Evolutionary conservation across 2,888 invertebrate species (phyloP).

Genomic region (Hirtodrosophila trivittata): DNA sequence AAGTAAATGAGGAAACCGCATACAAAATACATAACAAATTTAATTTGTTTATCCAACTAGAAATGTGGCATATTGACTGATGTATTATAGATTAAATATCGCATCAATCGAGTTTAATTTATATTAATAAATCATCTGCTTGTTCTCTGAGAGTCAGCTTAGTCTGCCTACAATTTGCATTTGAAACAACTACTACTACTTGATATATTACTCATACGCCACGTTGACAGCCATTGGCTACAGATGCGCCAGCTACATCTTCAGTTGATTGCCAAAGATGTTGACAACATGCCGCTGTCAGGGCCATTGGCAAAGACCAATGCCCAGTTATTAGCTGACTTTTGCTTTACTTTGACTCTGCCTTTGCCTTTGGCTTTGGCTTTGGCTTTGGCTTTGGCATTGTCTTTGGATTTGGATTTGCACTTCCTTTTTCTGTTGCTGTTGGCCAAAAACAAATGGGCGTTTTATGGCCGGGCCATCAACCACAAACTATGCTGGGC

Average conservation of each 20-base stretch:
- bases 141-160: not conserved
- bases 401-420: constrained; percentile 5
- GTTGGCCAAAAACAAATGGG: constrained; percentile 64
- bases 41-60: not conserved
- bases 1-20: not conserved
- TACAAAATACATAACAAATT: too few species aligned
- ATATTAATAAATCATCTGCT: not conserved
- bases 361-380: constrained; percentile 11
- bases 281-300: constrained; percentile 47
- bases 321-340: constrained; percentile 69
- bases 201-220: constrained; percentile 58
- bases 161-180: too few species aligned
- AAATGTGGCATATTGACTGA: not conserved
- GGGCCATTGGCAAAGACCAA: constrained; percentile 40
- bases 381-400: constrained; percentile 4
- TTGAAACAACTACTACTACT: too few species aligned
- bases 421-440: constrained; percentile 23
- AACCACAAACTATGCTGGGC: constrained; percentile 71
- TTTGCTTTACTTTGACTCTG: constrained; percentile 17
- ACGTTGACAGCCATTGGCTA: constrained; percentile 17
- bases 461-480: constrained; percentile 71
- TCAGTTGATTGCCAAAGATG: constrained; percentile 49
- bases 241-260: not conserved
- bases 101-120: not conserved
- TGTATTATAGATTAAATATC: not conserved